Percentiles rank a stretch among this genome's conserved stretches.
phyloP scores from a whole-genome alignment of 2,797 vertebrate species.

The Centroberyx gerrardi region DNA sequence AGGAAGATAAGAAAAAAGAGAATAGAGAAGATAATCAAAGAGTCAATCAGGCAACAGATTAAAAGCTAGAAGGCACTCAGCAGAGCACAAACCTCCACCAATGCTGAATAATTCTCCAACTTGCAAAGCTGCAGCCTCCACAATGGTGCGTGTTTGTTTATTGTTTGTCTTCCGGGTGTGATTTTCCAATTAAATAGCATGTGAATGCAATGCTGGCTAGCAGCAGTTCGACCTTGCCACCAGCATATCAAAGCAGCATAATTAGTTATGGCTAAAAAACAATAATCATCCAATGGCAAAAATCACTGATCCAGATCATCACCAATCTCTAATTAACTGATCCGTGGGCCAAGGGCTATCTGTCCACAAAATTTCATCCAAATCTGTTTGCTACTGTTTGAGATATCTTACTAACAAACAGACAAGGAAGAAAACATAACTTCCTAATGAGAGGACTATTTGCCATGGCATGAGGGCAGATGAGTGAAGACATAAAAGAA shows the following conservation, averaged over 20 bases:
- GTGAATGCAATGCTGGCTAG: no score
- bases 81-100: no score
- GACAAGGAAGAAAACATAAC: background rate
- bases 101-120: no score
- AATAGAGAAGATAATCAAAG: background rate
- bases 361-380: background rate
- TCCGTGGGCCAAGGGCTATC: no score
- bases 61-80: background rate
- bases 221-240: no score
- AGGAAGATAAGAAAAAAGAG: slow-evolving; percentile 8
- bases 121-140: background rate
- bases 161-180: no score
- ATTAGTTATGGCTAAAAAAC: background rate
- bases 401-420: background rate
- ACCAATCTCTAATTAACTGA: no score
- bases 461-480: background rate
- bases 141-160: no score
- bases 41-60: background rate
- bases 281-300: background rate
- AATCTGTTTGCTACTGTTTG: background rate
- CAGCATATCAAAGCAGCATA: no score
- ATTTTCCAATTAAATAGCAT: no score
- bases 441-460: background rate
- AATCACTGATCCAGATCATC: slow-evolving; percentile 1
- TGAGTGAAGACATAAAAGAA: background rate